Base-by-base conservation (phyloP, 2,888 invertebrate species). In the Phlogophora meticulosa region DNA sequence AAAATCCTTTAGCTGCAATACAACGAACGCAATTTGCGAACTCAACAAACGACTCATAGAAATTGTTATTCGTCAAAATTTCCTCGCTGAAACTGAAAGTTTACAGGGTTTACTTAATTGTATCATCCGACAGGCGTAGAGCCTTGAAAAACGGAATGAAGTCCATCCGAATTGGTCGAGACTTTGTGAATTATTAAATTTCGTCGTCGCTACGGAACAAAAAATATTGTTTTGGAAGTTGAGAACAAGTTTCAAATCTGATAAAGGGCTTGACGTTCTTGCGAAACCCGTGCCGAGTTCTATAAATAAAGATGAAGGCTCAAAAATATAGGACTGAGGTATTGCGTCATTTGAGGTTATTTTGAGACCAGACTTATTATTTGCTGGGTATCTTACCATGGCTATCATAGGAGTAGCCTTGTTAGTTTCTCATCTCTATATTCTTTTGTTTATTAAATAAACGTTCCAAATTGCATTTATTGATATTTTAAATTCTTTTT, bases 41-140 rank as follows among this genome's bases (percentile, higher is more conserved):
- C 59, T 72, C 56, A 32, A 66, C 58, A 58, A 76, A 66, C 42
- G 56, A 63, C 56, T 57, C 57, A 58, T 53, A 70, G 65, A 70
- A 72, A 75, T 78, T 70, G 58, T 69, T 72, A 68, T 68, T 70
- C 64, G 64, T 70, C 69, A 71, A 77, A 75, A 71, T 80, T 78
- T 72, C 53, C 52, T 62, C 66, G 45, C 65, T 71, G 53, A 51
- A 73, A 70, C 66, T 61, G 66, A 82, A 86, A 86, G 76, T 85
- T 86, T 72, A 46, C 56, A 40, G 59, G 77, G 78, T 81, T 83
- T 71, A 75, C 83, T 85, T 86, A 84, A 86, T 85, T 85, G 79
- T 86, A 83, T 85, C 82, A 84, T 84, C 76, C 53, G 72, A 78
- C 68, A 78, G 71, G 71, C 79, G 76, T 60, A 68, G 56, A 64